Evolutionary conservation across 2,888 invertebrate species (phyloP), one percentile per base, ranked within the genome.

Genomic region (Liopterus haemorrhoidalis): DNA sequence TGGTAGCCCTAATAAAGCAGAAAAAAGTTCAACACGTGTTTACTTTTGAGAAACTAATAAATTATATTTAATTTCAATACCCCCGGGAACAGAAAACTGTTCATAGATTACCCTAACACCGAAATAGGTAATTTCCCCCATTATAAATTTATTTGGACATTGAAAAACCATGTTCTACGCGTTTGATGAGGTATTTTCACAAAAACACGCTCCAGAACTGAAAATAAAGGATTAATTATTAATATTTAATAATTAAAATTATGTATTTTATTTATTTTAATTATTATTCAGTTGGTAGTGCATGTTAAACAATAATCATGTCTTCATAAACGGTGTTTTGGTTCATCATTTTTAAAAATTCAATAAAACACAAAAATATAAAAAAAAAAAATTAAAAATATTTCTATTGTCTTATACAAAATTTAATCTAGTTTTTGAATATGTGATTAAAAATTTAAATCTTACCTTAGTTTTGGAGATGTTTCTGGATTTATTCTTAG

Each of bases 301-400:
- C 52, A 52, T 49, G 54, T 51, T 39, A 28, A 20, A 24, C 9
- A 43, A 44, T 51, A 51, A 51, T 54, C 48, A 52, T 45, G 9
- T 30, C 46, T 15, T 49, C 51, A 48, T 43, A 40, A 15, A 16
- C 46, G 45, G 41, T 41, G 15, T 30, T 15, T 12, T 12, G 11
- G 35, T 9, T 42, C 41, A 48, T 51, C 31, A 49, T 45, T 47
- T 25, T 16, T 9, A 41, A 41, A 9, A 27, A 27, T 20, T 27
- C 5, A 21, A 24, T 12, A 1, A 15, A 27, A 18, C n/a, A 28
- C 16, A 37, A 5, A 25, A 1, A 11, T 25, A 11, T 25, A 4
- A 25, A 5, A 25, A n/a, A n/a, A n/a, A n/a, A n/a, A n/a, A n/a
- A n/a, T n/a, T n/a, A n/a, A n/a, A n/a, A n/a, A n/a, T n/a, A n/a